A percentile compares a stretch with the other conserved stretches of the same genome.
Conservation (phyloP, 2,888 invertebrate species). For the Boloria euphrosyne region DNA sequence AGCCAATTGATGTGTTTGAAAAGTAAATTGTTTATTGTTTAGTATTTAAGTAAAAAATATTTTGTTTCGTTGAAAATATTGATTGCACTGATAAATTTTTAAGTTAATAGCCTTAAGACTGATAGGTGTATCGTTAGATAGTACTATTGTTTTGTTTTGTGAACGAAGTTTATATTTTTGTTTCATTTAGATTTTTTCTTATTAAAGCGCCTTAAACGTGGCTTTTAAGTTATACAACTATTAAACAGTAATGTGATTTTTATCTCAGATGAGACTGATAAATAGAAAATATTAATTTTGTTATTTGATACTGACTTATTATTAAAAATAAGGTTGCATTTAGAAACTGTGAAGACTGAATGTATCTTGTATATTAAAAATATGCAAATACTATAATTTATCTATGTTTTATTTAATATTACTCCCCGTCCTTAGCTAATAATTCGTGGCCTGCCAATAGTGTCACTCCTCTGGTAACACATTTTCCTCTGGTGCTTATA, state of each 20-base stretch:
- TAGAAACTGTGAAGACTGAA: no score
- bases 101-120: conserved; percentile 33
- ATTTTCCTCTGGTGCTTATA: conserved; percentile 40
- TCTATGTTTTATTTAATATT: no score
- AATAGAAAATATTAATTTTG: conserved; percentile 24
- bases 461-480: conserved; percentile 33
- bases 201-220: no score
- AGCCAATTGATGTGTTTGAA: conserved; percentile 29
- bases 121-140: conserved; percentile 32
- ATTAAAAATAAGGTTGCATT: background rate
- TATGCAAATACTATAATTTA: no score
- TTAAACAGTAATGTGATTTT: no score
- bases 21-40: conserved; percentile 39
- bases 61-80: conserved; percentile 32
- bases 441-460: no score
- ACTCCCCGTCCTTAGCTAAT: no score
- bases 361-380: no score
- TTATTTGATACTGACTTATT: conserved; percentile 10
- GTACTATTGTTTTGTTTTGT: conserved; percentile 17
- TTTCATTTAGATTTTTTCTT: no score
- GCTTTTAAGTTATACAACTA: no score
- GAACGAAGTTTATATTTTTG: no score
- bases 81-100: conserved; percentile 32
- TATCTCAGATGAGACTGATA: no score
- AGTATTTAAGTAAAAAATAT: conserved; percentile 35